phyloP scores from a whole-genome alignment of 1,140 invertebrate genomes.

The Agrypnia vestita region DNA sequence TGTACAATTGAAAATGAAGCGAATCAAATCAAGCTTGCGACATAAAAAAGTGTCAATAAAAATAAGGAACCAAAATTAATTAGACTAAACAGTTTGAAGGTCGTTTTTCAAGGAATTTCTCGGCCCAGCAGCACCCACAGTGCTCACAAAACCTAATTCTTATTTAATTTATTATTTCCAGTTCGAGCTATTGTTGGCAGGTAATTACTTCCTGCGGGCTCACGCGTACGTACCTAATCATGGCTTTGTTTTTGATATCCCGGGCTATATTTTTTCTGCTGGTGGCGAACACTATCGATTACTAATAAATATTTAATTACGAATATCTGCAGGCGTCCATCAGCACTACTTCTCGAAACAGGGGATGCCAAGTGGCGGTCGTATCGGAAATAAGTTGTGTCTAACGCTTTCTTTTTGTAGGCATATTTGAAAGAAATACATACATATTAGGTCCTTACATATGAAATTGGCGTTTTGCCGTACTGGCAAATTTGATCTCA shows the following conservation, averaged over 20 bases:
- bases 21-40: background rate
- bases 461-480: too few relatives aligned
- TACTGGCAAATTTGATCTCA: too few relatives aligned
- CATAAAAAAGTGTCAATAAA: background rate
- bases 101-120: background rate
- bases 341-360: background rate
- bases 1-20: background rate
- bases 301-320: slow-evolving; percentile 56
- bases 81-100: slow-evolving; percentile 6
- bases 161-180: slow-evolving; percentile 43
- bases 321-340: slow-evolving; percentile 50
- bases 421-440: too few relatives aligned
- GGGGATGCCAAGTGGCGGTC: background rate
- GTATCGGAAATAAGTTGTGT: too few relatives aligned
- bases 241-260: slow-evolving; percentile 42
- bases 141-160: slow-evolving; percentile 25
- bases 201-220: slow-evolving; percentile 47
- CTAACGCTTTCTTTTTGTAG: too few relatives aligned
- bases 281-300: slow-evolving; percentile 44
- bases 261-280: slow-evolving; percentile 19
- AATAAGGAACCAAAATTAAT: slow-evolving; percentile 5
- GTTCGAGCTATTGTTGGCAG: slow-evolving; percentile 38
- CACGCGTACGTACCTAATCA: background rate
- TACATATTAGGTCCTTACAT: too few relatives aligned
- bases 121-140: background rate